Conservation (phyloP, 2,797 vertebrate genomes). For the Sarcoramphus papa region DNA sequence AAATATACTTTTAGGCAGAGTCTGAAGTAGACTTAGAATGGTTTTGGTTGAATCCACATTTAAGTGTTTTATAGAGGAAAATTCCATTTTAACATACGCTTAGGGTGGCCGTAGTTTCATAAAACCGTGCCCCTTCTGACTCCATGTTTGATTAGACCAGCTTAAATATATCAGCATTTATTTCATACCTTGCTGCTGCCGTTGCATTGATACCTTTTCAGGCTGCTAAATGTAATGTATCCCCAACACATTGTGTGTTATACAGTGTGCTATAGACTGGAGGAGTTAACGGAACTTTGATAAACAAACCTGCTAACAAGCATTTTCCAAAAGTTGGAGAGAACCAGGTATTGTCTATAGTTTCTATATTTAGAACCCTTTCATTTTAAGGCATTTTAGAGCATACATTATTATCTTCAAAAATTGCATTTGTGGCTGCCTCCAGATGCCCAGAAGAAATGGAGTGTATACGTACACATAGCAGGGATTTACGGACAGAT, state of each 20-base stretch:
- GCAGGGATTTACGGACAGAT: background rate
- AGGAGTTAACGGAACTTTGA: background rate
- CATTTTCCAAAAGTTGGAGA: background rate
- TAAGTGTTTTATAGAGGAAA: background rate
- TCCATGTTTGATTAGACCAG: background rate
- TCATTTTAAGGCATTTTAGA: background rate
- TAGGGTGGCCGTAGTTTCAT: background rate
- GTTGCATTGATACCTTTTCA: accelerated
- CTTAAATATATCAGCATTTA: accelerated
- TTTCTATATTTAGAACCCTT: background rate
- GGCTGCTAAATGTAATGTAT: background rate
- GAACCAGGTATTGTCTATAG: background rate
- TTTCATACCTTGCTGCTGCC: background rate
- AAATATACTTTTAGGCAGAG: accelerated
- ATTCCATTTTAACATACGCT: background rate
- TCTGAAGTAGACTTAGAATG: accelerated
- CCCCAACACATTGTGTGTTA: accelerated
- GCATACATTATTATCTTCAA: background rate
- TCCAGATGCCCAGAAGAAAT: background rate
- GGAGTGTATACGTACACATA: accelerated
- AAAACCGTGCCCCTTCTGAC: accelerated
- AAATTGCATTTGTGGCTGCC: background rate
- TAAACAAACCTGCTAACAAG: background rate
- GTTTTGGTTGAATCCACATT: background rate
- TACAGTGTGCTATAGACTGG: accelerated